A percentile compares a stretch with the other conserved stretches of the same genome.
Conservation (phyloP, 2,113 vertebrate genomes). For the Atherinomorus stipes region DNA sequence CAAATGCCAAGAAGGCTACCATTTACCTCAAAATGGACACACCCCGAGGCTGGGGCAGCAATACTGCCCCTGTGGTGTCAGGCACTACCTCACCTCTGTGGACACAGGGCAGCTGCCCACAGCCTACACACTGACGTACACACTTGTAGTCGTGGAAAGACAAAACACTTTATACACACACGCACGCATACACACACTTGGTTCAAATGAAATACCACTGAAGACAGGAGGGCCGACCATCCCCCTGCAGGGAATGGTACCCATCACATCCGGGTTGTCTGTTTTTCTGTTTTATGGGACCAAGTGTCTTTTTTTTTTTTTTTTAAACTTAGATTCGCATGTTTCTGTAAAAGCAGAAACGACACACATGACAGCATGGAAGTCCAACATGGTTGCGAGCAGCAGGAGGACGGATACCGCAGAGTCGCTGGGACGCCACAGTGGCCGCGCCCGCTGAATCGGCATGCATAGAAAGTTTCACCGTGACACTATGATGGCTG, state of each 20-base stretch:
- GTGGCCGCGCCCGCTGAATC: slow-evolving; percentile 46
- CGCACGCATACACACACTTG: slow-evolving; percentile 64
- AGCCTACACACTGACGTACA: slow-evolving; percentile 73
- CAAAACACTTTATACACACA: slow-evolving; percentile 46
- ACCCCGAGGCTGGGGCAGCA: slow-evolving; percentile 79
- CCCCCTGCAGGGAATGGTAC: slow-evolving; percentile 66
- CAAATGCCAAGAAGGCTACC: slow-evolving; percentile 77
- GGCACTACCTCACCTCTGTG: slow-evolving; percentile 88
- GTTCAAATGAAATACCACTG: slow-evolving; percentile 80
- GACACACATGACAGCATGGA: slow-evolving; percentile 22
- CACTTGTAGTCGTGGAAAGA: slow-evolving; percentile 58
- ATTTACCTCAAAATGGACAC: slow-evolving; percentile 85
- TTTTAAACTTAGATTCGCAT: slow-evolving; percentile 56
- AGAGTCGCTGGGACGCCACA: slow-evolving; percentile 34
- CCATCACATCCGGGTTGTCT: slow-evolving; percentile 55
- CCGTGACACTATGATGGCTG: slow-evolving; percentile 34
- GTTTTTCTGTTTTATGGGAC: slow-evolving; percentile 77
- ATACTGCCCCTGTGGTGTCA: slow-evolving; percentile 82
- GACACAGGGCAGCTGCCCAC: slow-evolving; percentile 83
- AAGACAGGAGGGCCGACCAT: slow-evolving; percentile 84
- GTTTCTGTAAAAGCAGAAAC: slow-evolving; percentile 60
- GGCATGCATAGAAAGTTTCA: slow-evolving; percentile 37
- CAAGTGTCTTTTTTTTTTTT: slow-evolving; percentile 72
- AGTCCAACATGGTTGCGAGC: not conserved
- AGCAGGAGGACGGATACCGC: slow-evolving; percentile 23